Evolutionary conservation across 2,888 invertebrate species (phyloP), one percentile per base, ranked within the genome.

Genomic region (Rhagophthalmus giganteus): DNA sequence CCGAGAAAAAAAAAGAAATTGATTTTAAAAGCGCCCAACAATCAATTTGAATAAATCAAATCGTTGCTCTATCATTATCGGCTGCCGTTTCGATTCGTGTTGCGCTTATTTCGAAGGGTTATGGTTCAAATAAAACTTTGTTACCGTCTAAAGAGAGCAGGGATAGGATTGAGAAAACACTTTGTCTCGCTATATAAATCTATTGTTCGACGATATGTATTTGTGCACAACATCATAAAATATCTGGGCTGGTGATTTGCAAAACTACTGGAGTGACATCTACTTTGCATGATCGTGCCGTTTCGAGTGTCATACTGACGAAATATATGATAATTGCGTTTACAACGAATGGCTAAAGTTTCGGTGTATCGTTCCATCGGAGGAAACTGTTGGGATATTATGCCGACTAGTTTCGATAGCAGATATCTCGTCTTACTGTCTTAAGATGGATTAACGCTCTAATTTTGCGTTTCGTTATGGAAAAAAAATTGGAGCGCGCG

Each of bases 281-380:
- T 70, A 65, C 67, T 72, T 72, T 72, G 71, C 72, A 72, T 72
- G 72, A 71, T 70, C 69, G 64, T 62, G 65, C 69, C 69, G 62
- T 72, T 72, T 63, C 64, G 63, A 63, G 67, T 71, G 72, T 72
- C 72, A 71, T 70, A 67, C 68, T 64, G 67, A 64, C 63, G 67
- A 66, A 67, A 72, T 72, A 71, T 72, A 72, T 70, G 71, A 70
- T 71, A 71, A 72, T 71, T 71, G 70, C 69, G 60, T 64, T 64
- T 60, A 60, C 66, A 68, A 72, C 64, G 67, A 71, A 72, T 69
- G 68, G 70, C 65, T 62, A 68, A 71, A 71, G 68, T 72, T 72
- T 72, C 65, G 60, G 62, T 65, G 66, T 65, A 61, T 64, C 61
- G 63, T 60, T 60, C 61, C 56, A 63, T 64, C 64, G 55, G 57